Conservation (phyloP, 2,888 invertebrate genomes). For the Crioceris asparagi region DNA sequence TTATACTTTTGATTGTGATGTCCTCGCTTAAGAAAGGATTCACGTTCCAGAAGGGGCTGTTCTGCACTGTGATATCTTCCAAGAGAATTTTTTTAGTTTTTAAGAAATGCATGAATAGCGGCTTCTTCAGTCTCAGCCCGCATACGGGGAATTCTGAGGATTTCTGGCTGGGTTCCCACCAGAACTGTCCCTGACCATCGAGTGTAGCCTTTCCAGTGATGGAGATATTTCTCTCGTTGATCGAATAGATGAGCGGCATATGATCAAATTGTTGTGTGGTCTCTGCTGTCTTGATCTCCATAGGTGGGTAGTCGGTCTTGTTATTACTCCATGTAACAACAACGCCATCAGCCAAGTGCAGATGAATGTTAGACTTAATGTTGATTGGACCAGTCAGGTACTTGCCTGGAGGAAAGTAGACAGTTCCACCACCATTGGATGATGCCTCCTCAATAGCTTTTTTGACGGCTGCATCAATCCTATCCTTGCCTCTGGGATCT, state of each 20-base stretch:
- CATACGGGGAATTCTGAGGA: too few species aligned
- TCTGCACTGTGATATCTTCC: background rate
- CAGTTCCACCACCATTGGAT: background rate
- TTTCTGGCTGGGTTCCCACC: background rate
- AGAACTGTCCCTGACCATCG: background rate
- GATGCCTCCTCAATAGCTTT: background rate
- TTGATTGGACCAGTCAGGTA: constrained; percentile 1
- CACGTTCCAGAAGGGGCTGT: background rate
- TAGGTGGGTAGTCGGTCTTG: background rate
- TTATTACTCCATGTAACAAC: background rate
- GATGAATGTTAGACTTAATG: background rate
- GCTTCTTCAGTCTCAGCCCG: background rate
- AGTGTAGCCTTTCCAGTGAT: background rate
- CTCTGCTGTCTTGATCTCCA: background rate
- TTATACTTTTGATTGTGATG: background rate
- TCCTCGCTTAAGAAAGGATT: background rate
- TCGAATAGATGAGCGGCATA: background rate
- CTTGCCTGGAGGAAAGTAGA: background rate
- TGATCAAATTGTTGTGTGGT: too few species aligned
- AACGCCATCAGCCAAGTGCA: background rate
- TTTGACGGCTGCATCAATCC: background rate
- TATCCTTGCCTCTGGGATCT: background rate
- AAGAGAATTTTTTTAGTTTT: background rate
- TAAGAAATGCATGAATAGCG: background rate
- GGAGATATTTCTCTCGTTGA: background rate